Evolutionary conservation across 1,140 invertebrate species (phyloP).

Genomic region (Hycleus cichorii): DNA sequence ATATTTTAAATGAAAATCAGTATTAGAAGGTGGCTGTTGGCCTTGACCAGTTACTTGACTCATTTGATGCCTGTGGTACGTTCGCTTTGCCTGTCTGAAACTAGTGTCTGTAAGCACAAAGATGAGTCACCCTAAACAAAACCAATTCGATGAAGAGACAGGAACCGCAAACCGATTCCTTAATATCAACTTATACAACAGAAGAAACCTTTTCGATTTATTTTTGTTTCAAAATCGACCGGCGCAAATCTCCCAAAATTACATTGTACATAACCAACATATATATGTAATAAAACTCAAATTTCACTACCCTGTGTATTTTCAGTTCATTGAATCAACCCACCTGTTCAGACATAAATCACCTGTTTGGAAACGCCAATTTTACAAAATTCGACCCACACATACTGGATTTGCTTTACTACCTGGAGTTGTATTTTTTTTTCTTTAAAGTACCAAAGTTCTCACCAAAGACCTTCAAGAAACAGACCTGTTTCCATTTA

Average conservation of each 20-base stretch:
- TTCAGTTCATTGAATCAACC: neutral
- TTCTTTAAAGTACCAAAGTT: conserved; percentile 18
- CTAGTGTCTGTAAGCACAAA: conserved; percentile 11
- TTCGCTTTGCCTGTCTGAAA: conserved; percentile 7
- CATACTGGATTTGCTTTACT: conserved; percentile 3
- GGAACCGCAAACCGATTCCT: conserved; percentile 8
- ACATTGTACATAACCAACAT: no score
- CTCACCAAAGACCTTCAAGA: conserved; percentile 17
- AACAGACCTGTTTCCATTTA: no score
- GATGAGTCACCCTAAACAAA: conserved; percentile 11
- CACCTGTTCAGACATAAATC: conserved; percentile 13
- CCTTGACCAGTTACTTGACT: conserved; percentile 25
- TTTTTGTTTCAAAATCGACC: no score
- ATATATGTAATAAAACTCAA: no score
- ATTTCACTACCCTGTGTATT: no score
- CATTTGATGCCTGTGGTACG: conserved; percentile 19
- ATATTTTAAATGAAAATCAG: conserved; percentile 17
- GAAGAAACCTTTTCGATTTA: no score
- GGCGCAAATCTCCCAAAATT: no score
- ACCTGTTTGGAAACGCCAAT: conserved; percentile 9
- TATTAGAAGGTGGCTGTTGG: conserved; percentile 22
- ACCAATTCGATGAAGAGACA: conserved; percentile 2
- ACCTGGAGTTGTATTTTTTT: conserved; percentile 18
- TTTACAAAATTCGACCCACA: no score
- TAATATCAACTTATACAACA: no score